Base-by-base conservation (phyloP, 1,140 invertebrate genomes). In the Penaeus chinensis region DNA sequence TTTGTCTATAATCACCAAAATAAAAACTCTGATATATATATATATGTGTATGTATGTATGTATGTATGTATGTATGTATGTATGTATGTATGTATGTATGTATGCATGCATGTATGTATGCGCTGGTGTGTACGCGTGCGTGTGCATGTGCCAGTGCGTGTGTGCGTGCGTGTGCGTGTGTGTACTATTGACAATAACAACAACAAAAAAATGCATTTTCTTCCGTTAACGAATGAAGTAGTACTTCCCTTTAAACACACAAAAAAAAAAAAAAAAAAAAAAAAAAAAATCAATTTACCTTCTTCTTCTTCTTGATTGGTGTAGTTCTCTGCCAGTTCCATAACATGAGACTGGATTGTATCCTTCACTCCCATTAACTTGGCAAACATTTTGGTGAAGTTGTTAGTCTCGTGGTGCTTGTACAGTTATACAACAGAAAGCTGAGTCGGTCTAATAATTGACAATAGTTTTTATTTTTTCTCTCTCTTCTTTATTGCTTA, bases 331-430 rank as follows among this genome's bases (percentile, higher is more conserved):
- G 82, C 82, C 3, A 84, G 3, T 24, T 84, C 82, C 69, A 84
- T 7, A 0, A 76, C 82, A n/a, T 84, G 82, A 60, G 37, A 54
- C 69, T 84, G 71, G n/a, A 84, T 0, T 1, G 66, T 74, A 60
- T 84, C 82, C 47, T 42, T 76, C 54, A 76, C n/a, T 27, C 82
- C 82, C 54, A 65, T 66, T 27, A 84, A 20, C 18, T 84, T 84
- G 66, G 82, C 77, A 22, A 79, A 61, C 77, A 79, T 79, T 20
- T 16, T 79, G 22, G 18, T 61, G 11, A n/a, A n/a, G 37, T n/a
- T 3, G 10, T 47, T 16, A 22, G 19, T 22, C 20, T n/a, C 4
- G 32, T 47, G 37, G 11, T 22, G 11, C 19, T 60, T 22, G 42
- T 24, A 60, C 42, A 8, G 20, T 79, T 18, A 24, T 27, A 16